phyloP scores from a whole-genome alignment of 2,113 vertebrate species.

The Strigops habroptila region DNA sequence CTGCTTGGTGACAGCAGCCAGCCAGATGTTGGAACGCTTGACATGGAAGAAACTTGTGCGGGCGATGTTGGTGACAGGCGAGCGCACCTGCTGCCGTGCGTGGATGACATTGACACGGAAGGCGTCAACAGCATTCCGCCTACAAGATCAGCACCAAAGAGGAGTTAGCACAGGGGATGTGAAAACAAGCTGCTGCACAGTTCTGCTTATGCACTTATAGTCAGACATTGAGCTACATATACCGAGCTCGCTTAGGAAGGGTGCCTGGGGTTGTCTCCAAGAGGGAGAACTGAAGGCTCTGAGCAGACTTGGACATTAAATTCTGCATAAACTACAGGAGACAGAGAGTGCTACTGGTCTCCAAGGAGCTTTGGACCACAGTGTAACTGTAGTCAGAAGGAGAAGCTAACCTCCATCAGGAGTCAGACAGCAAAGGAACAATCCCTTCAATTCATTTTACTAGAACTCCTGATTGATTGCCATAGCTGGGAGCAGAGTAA shows the following conservation, averaged over 20 bases:
- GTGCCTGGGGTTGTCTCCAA: not conserved
- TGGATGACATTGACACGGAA: constrained; percentile 99
- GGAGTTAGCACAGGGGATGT: accelerated
- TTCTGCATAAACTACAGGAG: not conserved
- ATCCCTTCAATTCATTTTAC: not conserved
- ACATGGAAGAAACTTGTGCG: constrained; percentile 99
- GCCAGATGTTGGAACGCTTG: constrained; percentile 99
- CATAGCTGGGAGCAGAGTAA: not conserved
- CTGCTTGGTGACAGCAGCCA: constrained; percentile 99
- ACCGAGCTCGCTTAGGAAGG: not conserved
- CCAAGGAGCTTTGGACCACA: not conserved
- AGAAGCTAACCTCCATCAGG: not conserved
- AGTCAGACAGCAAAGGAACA: not conserved
- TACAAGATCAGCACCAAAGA: constrained; percentile 37
- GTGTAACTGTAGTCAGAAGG: not conserved
- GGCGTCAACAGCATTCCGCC: constrained; percentile 96
- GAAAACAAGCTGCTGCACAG: not conserved
- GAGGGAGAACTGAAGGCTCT: not conserved
- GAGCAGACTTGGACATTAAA: not conserved
- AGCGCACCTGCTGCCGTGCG: constrained; percentile 96
- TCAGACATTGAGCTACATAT: not conserved
- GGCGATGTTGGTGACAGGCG: constrained; percentile 97
- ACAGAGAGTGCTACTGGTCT: not conserved
- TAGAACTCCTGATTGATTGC: not conserved
- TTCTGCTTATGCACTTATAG: not conserved